Evolutionary conservation across 2,888 invertebrate species (phyloP).

Genomic region (Mesorhabditis sp.): DNA sequence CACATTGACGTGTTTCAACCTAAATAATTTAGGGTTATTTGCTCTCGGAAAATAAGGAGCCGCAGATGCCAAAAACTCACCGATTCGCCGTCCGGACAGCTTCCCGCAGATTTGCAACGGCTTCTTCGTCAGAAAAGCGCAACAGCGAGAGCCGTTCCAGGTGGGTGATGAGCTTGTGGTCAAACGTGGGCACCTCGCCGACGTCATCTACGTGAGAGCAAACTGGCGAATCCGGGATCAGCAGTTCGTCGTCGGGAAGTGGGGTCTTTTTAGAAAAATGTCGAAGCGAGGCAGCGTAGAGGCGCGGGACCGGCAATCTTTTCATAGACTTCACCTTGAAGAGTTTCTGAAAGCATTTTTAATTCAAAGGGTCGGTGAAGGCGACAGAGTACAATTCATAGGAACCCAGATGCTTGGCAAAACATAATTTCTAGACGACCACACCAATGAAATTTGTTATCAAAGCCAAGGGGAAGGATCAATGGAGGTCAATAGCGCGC

Average conservation of each 20-base stretch:
- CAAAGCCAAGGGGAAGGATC: too few species aligned
- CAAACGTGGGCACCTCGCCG: conserved; percentile 22
- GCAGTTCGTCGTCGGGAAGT: conserved; percentile 18
- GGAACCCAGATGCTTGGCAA: too few species aligned
- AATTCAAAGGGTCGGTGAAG: too few species aligned
- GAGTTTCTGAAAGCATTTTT: too few species aligned
- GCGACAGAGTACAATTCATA: too few species aligned
- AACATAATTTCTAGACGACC: too few species aligned
- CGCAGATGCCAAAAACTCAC: not conserved
- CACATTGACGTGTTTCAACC: conserved; percentile 8
- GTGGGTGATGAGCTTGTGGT: conserved; percentile 26
- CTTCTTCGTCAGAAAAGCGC: conserved; percentile 32
- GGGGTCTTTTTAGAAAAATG: conserved; percentile 16
- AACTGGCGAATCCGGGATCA: conserved; percentile 17
- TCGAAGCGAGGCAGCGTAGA: conserved; percentile 13
- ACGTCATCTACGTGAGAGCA: conserved; percentile 16
- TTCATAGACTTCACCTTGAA: not conserved
- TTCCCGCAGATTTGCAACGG: conserved; percentile 28
- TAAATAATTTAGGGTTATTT: not conserved
- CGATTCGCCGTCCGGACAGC: conserved; percentile 29
- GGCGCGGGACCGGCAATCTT: conserved; percentile 10
- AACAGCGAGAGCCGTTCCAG: conserved; percentile 34
- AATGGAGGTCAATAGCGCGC: not conserved
- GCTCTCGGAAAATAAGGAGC: not conserved
- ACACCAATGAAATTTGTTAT: too few species aligned